Evolutionary conservation across 1,140 invertebrate species (phyloP).

Genomic region (Sinella curviseta): DNA sequence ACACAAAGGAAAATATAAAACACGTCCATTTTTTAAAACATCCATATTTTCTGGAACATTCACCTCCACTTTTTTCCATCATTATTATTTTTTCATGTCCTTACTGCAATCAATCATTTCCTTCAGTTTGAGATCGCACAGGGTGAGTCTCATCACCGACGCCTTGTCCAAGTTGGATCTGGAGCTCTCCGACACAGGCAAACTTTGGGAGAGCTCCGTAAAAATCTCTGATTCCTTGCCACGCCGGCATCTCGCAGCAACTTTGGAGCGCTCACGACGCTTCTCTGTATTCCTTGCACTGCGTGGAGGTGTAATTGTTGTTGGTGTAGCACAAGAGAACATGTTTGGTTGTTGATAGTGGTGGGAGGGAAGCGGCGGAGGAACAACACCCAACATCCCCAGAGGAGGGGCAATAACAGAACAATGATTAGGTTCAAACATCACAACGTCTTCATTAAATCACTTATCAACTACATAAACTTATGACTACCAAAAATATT

Average conservation of each 20-base stretch:
- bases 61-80: neutral
- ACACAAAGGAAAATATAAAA: neutral
- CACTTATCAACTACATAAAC: too few species aligned
- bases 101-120: constrained; percentile 77
- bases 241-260: constrained; percentile 86
- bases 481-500: too few species aligned
- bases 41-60: too few species aligned
- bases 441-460: neutral
- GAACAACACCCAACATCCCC: neutral
- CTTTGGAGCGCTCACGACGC: constrained; percentile 93
- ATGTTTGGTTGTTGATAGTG: neutral
- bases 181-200: constrained; percentile 74
- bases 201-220: constrained; percentile 74
- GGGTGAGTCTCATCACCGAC: constrained; percentile 89
- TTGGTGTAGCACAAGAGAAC: too few species aligned
- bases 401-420: neutral
- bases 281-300: constrained; percentile 82
- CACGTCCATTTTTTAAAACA: too few species aligned
- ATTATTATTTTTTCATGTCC: constrained; percentile 54
- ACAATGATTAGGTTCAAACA: neutral
- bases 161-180: constrained; percentile 89
- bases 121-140: constrained; percentile 83
- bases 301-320: neutral
- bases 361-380: neutral
- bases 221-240: constrained; percentile 94